phyloP scores from a whole-genome alignment of 2,113 vertebrate genomes.

The Sarotherodon lohbergeri region DNA sequence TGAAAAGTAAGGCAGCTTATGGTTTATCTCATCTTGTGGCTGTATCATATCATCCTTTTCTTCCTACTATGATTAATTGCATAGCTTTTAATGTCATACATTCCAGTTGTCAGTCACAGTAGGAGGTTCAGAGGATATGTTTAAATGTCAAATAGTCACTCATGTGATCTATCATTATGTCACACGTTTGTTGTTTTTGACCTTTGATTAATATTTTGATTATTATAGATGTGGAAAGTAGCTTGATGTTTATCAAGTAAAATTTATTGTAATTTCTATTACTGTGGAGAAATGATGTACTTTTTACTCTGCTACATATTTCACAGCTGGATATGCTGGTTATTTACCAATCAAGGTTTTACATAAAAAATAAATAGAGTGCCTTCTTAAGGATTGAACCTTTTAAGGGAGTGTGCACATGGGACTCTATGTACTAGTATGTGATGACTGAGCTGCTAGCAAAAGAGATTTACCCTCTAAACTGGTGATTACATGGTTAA shows the following conservation, averaged over 20 bases:
- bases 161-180: not conserved
- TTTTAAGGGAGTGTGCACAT: not conserved
- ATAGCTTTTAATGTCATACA: not conserved
- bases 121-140: not conserved
- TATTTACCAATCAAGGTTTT: not conserved
- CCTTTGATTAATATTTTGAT: not conserved
- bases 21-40: not conserved
- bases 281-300: not conserved
- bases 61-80: not conserved
- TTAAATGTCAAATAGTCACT: not conserved
- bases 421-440: not conserved
- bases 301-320: not conserved
- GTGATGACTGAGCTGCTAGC: not conserved
- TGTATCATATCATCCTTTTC: not conserved
- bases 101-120: not conserved
- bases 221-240: not conserved
- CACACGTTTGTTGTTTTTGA: not conserved
- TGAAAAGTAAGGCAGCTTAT: not conserved
- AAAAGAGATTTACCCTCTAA: accelerated
- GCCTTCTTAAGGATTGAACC: not conserved
- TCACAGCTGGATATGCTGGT: not conserved
- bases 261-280: not conserved
- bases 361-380: not conserved
- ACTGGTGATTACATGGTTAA: not conserved
- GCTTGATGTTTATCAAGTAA: not conserved